Percentiles rank a stretch among this genome's conserved stretches.
Evolutionary conservation across 2,888 invertebrate species (phyloP).

Genomic region (Sinotaia quadrata): DNA sequence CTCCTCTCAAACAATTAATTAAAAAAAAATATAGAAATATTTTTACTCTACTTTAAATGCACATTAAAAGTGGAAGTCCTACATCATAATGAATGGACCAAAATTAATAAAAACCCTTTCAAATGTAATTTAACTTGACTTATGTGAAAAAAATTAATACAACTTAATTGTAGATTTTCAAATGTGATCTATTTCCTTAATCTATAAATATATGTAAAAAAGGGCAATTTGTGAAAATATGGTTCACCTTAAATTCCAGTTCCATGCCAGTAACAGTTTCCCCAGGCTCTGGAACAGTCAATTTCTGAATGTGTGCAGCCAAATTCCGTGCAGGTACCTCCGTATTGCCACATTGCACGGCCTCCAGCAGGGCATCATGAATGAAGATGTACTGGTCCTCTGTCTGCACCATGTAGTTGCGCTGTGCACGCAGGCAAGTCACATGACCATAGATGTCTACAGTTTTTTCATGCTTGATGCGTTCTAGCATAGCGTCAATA

Average conservation of each 20-base stretch:
- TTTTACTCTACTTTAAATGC: no score
- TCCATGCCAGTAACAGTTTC: constrained; percentile 71
- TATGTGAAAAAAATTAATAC: no score
- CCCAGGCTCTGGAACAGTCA: constrained; percentile 82
- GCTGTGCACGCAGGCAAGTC: constrained; percentile 95
- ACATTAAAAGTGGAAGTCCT: no score
- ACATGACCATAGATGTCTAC: constrained; percentile 99
- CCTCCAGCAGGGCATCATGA: constrained; percentile 96
- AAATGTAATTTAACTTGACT: no score
- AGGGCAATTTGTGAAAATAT: no score
- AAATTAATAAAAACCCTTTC: no score
- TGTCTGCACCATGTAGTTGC: constrained; percentile 98
- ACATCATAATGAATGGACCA: no score
- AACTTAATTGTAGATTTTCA: no score
- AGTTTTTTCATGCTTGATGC: constrained; percentile 96
- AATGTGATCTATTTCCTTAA: no score
- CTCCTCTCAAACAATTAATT: no score
- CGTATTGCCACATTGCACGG: constrained; percentile 95
- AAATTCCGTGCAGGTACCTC: constrained; percentile 96
- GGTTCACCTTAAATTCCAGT: constrained; percentile 70
- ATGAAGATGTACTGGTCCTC: constrained; percentile 99
- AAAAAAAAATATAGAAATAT: no score
- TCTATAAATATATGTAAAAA: no score
- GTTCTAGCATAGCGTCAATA: constrained; percentile 98
- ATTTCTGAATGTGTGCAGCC: constrained; percentile 93